A percentile compares a stretch with the other conserved stretches of the same genome.
Conservation (phyloP, 2,797 vertebrate genomes). For the Geotrypetes seraphini region DNA sequence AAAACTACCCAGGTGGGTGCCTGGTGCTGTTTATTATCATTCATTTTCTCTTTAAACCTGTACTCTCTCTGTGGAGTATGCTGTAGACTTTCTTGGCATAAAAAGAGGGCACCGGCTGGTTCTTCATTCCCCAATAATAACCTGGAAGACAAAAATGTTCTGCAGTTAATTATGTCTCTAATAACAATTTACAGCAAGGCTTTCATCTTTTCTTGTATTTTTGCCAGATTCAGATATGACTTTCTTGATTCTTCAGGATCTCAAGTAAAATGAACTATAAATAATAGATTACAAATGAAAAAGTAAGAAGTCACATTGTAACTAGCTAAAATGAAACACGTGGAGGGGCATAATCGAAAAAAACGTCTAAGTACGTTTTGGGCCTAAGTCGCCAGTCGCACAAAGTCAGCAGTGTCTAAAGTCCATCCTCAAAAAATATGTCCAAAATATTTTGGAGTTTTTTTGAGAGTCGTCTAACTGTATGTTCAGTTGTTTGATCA, state of each 20-base stretch:
- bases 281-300: too few relatives aligned
- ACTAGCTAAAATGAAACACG: background rate
- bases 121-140: background rate
- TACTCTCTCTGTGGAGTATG: background rate
- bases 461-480: too few relatives aligned
- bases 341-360: too few relatives aligned
- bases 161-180: background rate
- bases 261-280: too few relatives aligned
- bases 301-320: background rate
- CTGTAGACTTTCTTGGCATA: background rate
- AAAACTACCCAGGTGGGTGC: background rate
- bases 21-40: background rate
- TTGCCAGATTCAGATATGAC: background rate
- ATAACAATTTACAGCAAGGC: background rate
- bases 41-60: background rate
- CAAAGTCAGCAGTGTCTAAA: too few relatives aligned
- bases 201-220: background rate
- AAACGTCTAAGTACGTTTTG: too few relatives aligned
- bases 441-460: too few relatives aligned
- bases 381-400: too few relatives aligned
- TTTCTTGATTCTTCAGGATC: rapidly evolving
- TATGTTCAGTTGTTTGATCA: too few relatives aligned
- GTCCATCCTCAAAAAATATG: too few relatives aligned
- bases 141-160: slow-evolving; percentile 3
- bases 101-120: background rate